Evolutionary conservation across 2,113 vertebrate species (phyloP).

Genomic region (Sylvilagus bachmani): DNA sequence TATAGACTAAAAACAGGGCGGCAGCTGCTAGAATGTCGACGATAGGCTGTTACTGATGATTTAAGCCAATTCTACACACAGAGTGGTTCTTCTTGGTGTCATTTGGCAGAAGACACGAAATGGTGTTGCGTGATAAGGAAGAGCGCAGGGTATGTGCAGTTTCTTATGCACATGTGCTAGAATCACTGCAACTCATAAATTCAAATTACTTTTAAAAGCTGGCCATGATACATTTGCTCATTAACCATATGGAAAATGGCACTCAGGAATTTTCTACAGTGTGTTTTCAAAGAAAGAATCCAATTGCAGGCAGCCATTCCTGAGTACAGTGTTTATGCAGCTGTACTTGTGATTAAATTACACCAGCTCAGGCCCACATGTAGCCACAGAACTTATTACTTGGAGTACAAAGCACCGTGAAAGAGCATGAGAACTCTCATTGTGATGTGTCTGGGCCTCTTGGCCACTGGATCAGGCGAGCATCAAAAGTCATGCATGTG

Average conservation of each 20-base stretch:
- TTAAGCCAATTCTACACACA: slow-evolving; percentile 88
- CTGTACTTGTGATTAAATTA: slow-evolving; percentile 97
- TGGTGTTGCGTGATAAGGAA: slow-evolving; percentile 89
- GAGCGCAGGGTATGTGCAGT: slow-evolving; percentile 85
- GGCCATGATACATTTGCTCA: slow-evolving; percentile 93
- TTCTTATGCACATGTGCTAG: slow-evolving; percentile 88
- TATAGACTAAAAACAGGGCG: not conserved
- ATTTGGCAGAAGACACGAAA: slow-evolving; percentile 86
- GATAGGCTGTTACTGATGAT: slow-evolving; percentile 79
- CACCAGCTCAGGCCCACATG: slow-evolving; percentile 90
- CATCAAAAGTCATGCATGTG: slow-evolving; percentile 92
- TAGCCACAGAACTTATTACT: slow-evolving; percentile 92
- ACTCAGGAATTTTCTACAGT: slow-evolving; percentile 91
- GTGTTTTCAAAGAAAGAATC: slow-evolving; percentile 95
- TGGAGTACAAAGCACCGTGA: slow-evolving; percentile 91
- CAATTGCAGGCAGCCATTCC: slow-evolving; percentile 95
- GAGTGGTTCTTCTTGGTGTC: slow-evolving; percentile 86
- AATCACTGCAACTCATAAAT: slow-evolving; percentile 90
- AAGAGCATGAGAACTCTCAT: slow-evolving; percentile 90
- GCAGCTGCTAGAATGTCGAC: slow-evolving; percentile 68
- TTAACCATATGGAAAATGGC: slow-evolving; percentile 97
- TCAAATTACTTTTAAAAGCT: slow-evolving; percentile 92
- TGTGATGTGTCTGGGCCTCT: slow-evolving; percentile 91
- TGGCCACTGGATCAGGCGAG: slow-evolving; percentile 91
- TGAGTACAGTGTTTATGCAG: slow-evolving; percentile 97